Evolutionary conservation across 35 echinoderm and acorn worm species (phyloP), one percentile per base, ranked within the genome.

Genomic region (Heliocidaris tuberculata): DNA sequence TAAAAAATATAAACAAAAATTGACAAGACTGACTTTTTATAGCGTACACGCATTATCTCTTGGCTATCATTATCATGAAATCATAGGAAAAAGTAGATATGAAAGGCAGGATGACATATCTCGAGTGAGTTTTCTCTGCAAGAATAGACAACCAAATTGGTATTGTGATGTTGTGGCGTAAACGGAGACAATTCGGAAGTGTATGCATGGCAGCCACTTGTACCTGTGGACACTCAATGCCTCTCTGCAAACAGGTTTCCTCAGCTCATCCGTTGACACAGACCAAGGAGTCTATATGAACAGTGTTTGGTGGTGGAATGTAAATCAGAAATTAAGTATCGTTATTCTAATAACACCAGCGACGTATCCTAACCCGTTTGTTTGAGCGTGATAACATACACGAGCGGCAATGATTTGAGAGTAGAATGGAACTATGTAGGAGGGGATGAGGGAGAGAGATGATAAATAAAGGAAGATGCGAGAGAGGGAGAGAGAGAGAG

Each of bases 241-340:
- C 27, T n/a, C 65, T 78, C 27, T 19, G 65, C 65, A 78, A 78
- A 78, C 65, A 78, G 65, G 65, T 78, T 78, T 70, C 17, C 65
- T 24, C 65, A 21, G 65, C 65, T n/a, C 65, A 78, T 78, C 65
- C 65, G 65, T 78, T 78, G 21, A 78, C 65, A 78, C 65, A 78
- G 21, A 78, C 65, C 21, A 19, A 24, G 7, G 65, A 24, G 65
- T 78, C 19, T 27, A 78, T 78, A 78, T 78, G 65, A 78, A 6
- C 65, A 78, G 65, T 78, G 65, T 78, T 27, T 24, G 65, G 65
- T 19, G 65, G 21, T 78, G 21, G 65, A 78, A 78, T 78, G 65
- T 78, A 78, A 78, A 78, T 78, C 27, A n/a, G 65, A 78, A 78
- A 78, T 78, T 78, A 78, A 78, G 65, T 78, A 78, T 78, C 65